Percentiles rank a stretch among this genome's conserved stretches.
These are phyloP conservation scores for Lasiurus borealis DNA, from an alignment of 2,113 vertebrate species.

Conservation along the genomic window DNA sequence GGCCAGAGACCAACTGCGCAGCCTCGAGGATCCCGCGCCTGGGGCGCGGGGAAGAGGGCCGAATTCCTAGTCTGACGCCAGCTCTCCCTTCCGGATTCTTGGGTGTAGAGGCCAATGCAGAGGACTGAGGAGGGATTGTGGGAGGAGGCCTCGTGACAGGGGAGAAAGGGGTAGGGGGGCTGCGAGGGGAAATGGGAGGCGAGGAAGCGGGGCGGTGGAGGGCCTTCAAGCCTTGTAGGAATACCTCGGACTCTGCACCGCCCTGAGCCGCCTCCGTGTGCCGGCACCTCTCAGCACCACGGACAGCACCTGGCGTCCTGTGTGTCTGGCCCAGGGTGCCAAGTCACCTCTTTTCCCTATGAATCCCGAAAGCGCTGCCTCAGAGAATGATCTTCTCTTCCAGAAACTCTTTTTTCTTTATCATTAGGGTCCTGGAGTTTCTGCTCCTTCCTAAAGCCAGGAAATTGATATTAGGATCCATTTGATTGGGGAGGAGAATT, in stretches of 20 bases:
- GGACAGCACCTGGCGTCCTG: constrained; percentile 6
- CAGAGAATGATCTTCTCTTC: not conserved
- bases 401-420: not conserved
- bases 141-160: too few species aligned
- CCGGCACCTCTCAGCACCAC: constrained; percentile 53
- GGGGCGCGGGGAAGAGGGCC: not conserved
- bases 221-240: not conserved
- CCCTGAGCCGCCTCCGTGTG: not conserved
- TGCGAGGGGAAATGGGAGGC: too few species aligned
- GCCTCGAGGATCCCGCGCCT: not conserved
- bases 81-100: not conserved
- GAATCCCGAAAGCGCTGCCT: not conserved
- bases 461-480: not conserved
- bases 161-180: too few species aligned
- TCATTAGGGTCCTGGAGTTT: constrained; percentile 80
- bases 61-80: not conserved
- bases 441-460: not conserved
- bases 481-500: not conserved
- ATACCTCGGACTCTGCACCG: not conserved
- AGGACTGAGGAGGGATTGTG: not conserved
- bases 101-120: not conserved
- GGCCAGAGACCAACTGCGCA: constrained; percentile 4
- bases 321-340: rapidly evolving
- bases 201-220: not conserved
- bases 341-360: not conserved